A percentile compares a stretch with the other conserved stretches of the same genome.
Evolutionary conservation across 2,888 invertebrate species (phyloP).

Genomic region (Dryadula phaetusa): DNA sequence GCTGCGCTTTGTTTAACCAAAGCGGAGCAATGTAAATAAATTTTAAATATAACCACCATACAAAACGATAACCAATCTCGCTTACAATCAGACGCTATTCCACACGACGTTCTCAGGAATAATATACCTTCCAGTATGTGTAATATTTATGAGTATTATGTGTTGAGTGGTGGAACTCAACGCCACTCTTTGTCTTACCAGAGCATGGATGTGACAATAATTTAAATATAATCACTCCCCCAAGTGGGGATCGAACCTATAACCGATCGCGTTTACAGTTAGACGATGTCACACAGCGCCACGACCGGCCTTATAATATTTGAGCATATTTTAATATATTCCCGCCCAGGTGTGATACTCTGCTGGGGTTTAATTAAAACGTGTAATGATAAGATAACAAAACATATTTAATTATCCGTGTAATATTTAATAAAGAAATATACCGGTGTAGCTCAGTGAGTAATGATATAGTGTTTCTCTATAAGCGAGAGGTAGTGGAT

Average conservation of each 20-base stretch:
- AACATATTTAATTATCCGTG: not conserved
- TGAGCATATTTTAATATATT: not conserved
- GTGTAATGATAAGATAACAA: slow-evolving; percentile 1
- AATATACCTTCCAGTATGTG: too few species aligned
- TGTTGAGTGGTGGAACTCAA: not conserved
- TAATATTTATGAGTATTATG: too few species aligned
- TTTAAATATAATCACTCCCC: not conserved
- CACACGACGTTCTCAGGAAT: too few species aligned
- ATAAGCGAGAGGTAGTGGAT: too few species aligned
- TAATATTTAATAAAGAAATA: too few species aligned
- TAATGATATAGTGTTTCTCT: too few species aligned
- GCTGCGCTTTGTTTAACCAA: not conserved
- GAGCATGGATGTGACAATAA: not conserved
- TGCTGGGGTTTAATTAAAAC: not conserved
- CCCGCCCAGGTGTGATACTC: not conserved
- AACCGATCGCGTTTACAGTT: too few species aligned
- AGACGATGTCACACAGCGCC: too few species aligned
- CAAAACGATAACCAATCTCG: not conserved
- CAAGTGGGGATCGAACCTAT: not conserved
- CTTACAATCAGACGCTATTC: too few species aligned
- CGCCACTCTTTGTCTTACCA: not conserved
- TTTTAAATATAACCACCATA: not conserved
- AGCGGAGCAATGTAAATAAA: not conserved
- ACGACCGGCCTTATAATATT: too few species aligned
- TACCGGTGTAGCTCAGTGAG: too few species aligned